These are phyloP conservation scores for Ypsolopha scabrella DNA, from an alignment of 2,888 invertebrate genomes.

Conservation along the genomic window DNA sequence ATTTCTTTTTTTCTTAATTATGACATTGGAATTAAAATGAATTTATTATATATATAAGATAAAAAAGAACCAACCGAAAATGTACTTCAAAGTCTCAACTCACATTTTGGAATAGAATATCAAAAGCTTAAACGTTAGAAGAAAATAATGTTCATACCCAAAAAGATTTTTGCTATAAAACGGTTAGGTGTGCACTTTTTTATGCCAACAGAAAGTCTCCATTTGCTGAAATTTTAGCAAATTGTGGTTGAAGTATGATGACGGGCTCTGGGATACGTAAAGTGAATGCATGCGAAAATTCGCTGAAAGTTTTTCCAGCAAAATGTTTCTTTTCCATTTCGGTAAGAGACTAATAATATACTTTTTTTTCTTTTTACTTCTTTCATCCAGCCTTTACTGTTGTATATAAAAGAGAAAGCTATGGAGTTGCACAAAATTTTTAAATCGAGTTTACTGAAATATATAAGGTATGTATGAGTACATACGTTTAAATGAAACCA, in stretches of 20 bases:
- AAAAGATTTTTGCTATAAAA: conserved; percentile 15
- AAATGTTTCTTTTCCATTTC: conserved; percentile 70
- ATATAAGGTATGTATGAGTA: no score
- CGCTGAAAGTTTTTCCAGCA: conserved; percentile 58
- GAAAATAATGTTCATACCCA: no score
- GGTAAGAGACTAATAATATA: conserved; percentile 70
- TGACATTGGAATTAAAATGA: neutral
- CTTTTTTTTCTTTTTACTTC: conserved; percentile 68
- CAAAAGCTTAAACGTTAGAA: no score
- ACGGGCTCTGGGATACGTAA: conserved; percentile 37
- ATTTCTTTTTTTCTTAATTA: neutral
- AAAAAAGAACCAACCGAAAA: no score
- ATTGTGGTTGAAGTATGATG: conserved; percentile 60
- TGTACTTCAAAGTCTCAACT: no score
- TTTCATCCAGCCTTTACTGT: conserved; percentile 69
- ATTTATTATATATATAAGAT: neutral
- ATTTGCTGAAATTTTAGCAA: conserved; percentile 48
- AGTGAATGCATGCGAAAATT: conserved; percentile 43
- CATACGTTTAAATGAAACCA: no score
- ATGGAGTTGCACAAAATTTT: conserved; percentile 25
- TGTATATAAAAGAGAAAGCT: conserved; percentile 43
- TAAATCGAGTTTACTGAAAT: neutral
- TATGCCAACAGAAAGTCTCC: conserved; percentile 27
- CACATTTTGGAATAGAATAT: no score
- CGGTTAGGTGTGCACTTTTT: conserved; percentile 31